Base-by-base conservation (phyloP, 2,113 vertebrate genomes). In the Calyptomena viridis region DNA sequence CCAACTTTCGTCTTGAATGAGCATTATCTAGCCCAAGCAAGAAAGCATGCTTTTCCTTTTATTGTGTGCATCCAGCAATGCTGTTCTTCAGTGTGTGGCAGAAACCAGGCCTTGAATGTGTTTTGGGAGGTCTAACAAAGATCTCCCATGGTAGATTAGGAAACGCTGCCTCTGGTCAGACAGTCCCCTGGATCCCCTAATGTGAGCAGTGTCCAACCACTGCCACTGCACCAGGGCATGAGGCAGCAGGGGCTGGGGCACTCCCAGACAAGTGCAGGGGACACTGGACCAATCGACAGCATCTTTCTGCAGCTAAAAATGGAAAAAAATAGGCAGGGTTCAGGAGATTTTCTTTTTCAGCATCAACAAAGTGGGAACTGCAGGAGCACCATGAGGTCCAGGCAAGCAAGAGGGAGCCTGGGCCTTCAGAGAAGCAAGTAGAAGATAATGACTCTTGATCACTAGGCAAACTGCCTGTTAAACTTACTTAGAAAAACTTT, bases 41-140 rank as follows among this genome's bases (percentile, higher is more conserved):
- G 71, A 90, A 96, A 91, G 86, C 33, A 64, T 59, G 84, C 88
- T 49, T 97, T 97, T 94, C 94, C 95, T 97, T 93, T 90, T 18
- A 97, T 93, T 93, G 92, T 95, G 58, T 94, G 86, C 63, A 62
- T 80, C 92, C 63, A 78, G 73, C 47, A 87, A 80, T 0, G 6
- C 81, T 66, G 80, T 20, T 83, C 93, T 67, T 72, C 78, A 58
- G 49, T 9, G 50, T 3, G 0, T 53, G 69, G 76, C 80, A 87
- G 67, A 84, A 87, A 68, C 0, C 0, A 60, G 77, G 66, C 83
- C 83, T 63, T 7, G 1, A 50, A 15, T 1, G 31, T 77, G 30
- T 50, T 37, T 1, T 3, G n/a, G 39, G 28, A 8, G 4, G 17
- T 63, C 50, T 78, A 25, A 31, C 0, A 1, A 5, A 52, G 52